Evolutionary conservation across 1,140 invertebrate genomes (phyloP).

Genomic region (Camponotus pennsylvanicus): DNA sequence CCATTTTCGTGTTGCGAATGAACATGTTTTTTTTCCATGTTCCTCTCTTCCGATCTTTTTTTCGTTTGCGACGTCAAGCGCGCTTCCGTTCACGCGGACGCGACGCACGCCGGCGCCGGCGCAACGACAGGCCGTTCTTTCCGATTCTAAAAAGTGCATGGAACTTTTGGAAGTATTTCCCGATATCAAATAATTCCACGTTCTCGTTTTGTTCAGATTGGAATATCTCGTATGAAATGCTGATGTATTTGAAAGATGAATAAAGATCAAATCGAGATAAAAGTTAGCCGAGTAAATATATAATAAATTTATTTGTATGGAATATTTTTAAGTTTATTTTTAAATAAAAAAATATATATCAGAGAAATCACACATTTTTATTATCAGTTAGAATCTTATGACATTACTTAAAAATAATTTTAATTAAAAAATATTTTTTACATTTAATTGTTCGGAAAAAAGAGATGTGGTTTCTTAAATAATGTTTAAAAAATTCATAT

Average conservation of each 20-base stretch:
- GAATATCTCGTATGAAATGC: background rate
- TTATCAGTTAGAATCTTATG: background rate
- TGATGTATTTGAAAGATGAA: background rate
- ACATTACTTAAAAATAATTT: background rate
- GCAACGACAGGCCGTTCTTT: constrained; percentile 16
- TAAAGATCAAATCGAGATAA: background rate
- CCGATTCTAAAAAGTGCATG: constrained; percentile 25
- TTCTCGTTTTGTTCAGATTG: background rate
- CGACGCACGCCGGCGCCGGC: constrained; percentile 32
- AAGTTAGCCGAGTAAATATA: background rate
- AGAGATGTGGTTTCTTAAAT: background rate
- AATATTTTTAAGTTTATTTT: background rate
- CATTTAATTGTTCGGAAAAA: background rate
- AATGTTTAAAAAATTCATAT: background rate
- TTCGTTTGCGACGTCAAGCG: constrained; percentile 27
- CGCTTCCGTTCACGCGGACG: constrained; percentile 51
- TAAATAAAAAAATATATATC: background rate
- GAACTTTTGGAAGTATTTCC: constrained; percentile 3
- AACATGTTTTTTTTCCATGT: constrained; percentile 44
- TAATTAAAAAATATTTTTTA: background rate
- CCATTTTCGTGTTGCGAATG: constrained; percentile 31
- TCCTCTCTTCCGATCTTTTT: constrained; percentile 46
- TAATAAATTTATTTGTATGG: background rate
- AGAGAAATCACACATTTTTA: background rate
- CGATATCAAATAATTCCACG: constrained; percentile 33